Conservation (phyloP, 2,888 invertebrate genomes). For the Perizoma affinitatum region DNA sequence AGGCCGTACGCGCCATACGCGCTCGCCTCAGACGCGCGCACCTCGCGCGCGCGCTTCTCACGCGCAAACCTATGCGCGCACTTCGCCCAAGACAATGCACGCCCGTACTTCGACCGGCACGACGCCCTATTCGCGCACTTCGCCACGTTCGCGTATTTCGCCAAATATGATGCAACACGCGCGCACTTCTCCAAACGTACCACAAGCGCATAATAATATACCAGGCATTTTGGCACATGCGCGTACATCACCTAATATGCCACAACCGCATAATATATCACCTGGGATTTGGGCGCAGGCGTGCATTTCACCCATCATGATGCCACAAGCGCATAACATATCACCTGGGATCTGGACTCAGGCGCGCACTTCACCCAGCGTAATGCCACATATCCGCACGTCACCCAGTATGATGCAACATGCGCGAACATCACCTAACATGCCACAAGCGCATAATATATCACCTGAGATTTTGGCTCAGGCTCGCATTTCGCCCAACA, state of each 20-base stretch:
- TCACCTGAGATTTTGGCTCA: constrained; percentile 4
- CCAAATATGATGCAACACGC: constrained; percentile 8
- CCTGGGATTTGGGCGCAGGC: constrained; percentile 3
- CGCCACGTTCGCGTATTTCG: constrained; percentile 17
- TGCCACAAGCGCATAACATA: constrained; percentile 32
- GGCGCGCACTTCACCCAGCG: constrained; percentile 9
- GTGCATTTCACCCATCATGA: constrained; percentile 36
- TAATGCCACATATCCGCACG: constrained; percentile 1
- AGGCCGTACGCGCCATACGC: constrained; percentile 47
- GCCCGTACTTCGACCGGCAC: constrained; percentile 7
- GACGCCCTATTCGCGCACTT: constrained; percentile 7
- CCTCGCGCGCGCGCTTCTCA: constrained; percentile 1
- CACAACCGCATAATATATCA: constrained; percentile 5
- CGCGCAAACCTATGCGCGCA: not conserved
- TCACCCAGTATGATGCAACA: constrained; percentile 17
- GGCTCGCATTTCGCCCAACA: constrained; percentile 4
- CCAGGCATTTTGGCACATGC: constrained; percentile 12
- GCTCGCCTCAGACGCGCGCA: constrained; percentile 12
- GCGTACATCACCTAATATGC: constrained; percentile 13
- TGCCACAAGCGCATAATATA: constrained; percentile 6
- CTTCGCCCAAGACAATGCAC: not conserved
- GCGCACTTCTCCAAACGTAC: constrained; percentile 7
- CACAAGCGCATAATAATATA: not conserved
- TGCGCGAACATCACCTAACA: constrained; percentile 6
- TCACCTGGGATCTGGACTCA: constrained; percentile 9